A percentile compares a stretch with the other conserved stretches of the same genome.
Conservation (phyloP, 2,888 invertebrate species). For the Sphinx pinastri region DNA sequence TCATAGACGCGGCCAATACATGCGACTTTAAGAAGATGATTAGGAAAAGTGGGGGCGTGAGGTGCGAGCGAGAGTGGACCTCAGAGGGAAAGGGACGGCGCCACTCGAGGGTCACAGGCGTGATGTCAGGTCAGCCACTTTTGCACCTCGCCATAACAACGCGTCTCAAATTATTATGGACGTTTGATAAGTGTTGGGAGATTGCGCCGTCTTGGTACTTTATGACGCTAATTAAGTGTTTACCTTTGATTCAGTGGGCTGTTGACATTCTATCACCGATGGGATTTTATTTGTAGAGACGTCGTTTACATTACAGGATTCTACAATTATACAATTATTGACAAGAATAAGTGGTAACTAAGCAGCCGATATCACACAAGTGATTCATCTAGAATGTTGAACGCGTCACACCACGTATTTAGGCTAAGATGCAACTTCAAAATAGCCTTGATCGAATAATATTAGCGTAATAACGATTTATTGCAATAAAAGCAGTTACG, state of each 20-base stretch:
- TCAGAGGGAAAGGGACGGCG: conserved; percentile 61
- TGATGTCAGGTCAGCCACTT: conserved; percentile 85
- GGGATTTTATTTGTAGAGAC: conserved; percentile 13
- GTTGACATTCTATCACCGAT: conserved; percentile 20
- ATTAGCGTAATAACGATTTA: conserved; percentile 77
- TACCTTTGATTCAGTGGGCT: conserved; percentile 49
- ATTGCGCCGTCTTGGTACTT: conserved; percentile 80
- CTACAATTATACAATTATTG: not conserved
- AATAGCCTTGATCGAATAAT: conserved; percentile 73
- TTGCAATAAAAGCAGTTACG: conserved; percentile 78
- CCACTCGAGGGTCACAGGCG: conserved; percentile 80
- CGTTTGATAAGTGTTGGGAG: conserved; percentile 83
- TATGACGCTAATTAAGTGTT: conserved; percentile 82
- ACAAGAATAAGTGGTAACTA: not conserved
- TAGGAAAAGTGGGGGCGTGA: conserved; percentile 82
- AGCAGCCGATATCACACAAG: not conserved
- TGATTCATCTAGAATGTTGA: conserved; percentile 27
- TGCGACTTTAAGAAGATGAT: conserved; percentile 80
- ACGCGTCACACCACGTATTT: conserved; percentile 45
- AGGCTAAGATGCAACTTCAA: conserved; percentile 60
- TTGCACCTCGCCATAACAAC: conserved; percentile 85
- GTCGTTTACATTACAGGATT: conserved; percentile 16
- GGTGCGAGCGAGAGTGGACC: conserved; percentile 67
- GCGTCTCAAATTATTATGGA: conserved; percentile 85
- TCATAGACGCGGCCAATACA: conserved; percentile 72